Evolutionary conservation across 2,113 vertebrate species (phyloP).

Genomic region (Sinocyclocheilus maitianheensis): DNA sequence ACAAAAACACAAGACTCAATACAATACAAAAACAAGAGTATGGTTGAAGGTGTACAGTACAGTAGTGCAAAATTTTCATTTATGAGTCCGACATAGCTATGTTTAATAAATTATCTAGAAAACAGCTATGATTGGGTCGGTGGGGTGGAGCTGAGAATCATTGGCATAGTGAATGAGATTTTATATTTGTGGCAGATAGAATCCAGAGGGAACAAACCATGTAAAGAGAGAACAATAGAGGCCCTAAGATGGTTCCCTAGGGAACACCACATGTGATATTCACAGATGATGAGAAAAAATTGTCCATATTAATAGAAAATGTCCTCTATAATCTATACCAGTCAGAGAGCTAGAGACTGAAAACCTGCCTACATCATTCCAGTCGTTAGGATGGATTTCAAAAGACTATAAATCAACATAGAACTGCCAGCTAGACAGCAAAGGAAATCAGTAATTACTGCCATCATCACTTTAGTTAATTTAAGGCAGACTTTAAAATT

Average conservation of each 20-base stretch:
- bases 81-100: not conserved
- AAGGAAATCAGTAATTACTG: not conserved
- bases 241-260: not conserved
- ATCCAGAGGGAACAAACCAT: not conserved
- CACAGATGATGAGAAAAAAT: not conserved
- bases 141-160: not conserved
- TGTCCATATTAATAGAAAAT: not conserved
- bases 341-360: not conserved
- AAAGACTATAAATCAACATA: slow-evolving; percentile 4
- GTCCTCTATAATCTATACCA: not conserved
- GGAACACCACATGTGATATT: not conserved
- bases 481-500: not conserved
- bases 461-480: not conserved
- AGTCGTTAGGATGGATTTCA: not conserved
- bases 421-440: not conserved
- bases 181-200: not conserved
- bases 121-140: not conserved
- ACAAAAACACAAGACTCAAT: too few relatives aligned
- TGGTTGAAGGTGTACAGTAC: too few relatives aligned
- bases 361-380: not conserved
- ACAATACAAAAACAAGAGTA: too few relatives aligned
- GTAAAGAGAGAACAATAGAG: not conserved
- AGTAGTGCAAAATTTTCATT: too few relatives aligned
- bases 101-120: not conserved
- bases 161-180: not conserved